A percentile compares a stretch with the other conserved stretches of the same genome.
These are phyloP conservation scores for Pyralis farinalis DNA, from an alignment of 2,888 invertebrate species.

Conservation along the genomic window DNA sequence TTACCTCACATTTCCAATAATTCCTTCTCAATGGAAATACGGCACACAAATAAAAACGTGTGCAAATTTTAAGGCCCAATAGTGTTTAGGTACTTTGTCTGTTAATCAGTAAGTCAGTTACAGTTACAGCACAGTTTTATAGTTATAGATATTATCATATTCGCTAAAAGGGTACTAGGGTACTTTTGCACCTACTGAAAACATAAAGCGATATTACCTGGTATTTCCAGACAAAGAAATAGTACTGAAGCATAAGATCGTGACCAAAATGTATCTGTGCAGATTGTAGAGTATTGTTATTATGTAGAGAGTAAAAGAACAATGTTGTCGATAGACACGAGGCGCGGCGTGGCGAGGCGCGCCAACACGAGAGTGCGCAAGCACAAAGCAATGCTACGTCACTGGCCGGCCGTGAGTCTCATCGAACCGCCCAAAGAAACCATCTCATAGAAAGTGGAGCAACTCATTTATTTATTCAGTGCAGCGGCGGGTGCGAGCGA, in stretches of 20 bases:
- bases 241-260: slow-evolving; percentile 27
- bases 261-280: slow-evolving; percentile 47
- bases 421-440: slow-evolving; percentile 70
- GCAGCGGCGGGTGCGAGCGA: slow-evolving; percentile 69
- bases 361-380: slow-evolving; percentile 9
- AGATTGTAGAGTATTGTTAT: slow-evolving; percentile 37
- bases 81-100: too few relatives aligned
- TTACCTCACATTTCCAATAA: too few relatives aligned
- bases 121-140: too few relatives aligned
- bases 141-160: too few relatives aligned
- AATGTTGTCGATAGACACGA: slow-evolving; percentile 35
- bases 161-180: neutral
- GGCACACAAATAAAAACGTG: too few relatives aligned
- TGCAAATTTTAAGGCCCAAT: too few relatives aligned
- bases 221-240: slow-evolving; percentile 32
- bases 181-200: neutral
- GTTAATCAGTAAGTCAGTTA: too few relatives aligned
- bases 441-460: slow-evolving; percentile 80
- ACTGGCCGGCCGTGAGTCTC: slow-evolving; percentile 39
- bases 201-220: slow-evolving; percentile 10
- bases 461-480: slow-evolving; percentile 79
- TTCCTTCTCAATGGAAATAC: too few relatives aligned
- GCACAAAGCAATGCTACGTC: slow-evolving; percentile 29
- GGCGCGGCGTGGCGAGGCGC: slow-evolving; percentile 16
- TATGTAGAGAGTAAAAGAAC: slow-evolving; percentile 45